Evolutionary conservation across 2,888 invertebrate genomes (phyloP), one percentile per base, ranked within the genome.

Genomic region (Eilema griseolum): DNA sequence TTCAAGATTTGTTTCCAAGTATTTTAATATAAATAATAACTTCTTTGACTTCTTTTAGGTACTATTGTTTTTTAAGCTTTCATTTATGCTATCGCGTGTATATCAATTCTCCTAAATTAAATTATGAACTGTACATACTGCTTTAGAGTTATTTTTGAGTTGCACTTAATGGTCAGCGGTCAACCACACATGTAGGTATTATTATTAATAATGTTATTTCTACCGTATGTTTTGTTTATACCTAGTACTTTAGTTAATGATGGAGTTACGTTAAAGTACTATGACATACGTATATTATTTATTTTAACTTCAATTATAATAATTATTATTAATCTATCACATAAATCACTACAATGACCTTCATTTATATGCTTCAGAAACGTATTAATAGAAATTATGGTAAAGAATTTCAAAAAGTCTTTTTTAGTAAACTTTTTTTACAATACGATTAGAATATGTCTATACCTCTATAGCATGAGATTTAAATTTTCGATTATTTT

Each of bases 311-410:
- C 69, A 65, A 33, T 67, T 65, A 64, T 69, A 65, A 67, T 68
- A 69, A 61, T 69, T 28, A 62, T 57, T 72, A 73, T 57, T 73
- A 77, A 46, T 71, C 79, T 81, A 77, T 77, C 71, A 81, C 77
- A 81, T 77, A 75, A 72, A 79, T 74, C 24, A 71, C 82, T 82
- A 81, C 80, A 23, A 67, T 75, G 74, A 79, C 80, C 77, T 76
- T 74, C 61, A 31, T 71, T 64, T 8, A 74, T 68, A 77, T 71
- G 70, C 66, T 79, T 71, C 69, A 72, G 23, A 71, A 37, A 37
- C 33, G 41, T 69, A 66, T 56, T 52, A 11, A 61, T 65, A 72
- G 61, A 46, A 16, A 64, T 56, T 68, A 37, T 20, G 14, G 66
- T 56, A 72, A 79, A 74, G 61, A 74, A 79, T 74, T 75, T 72